These are phyloP conservation scores for Mus caroli DNA, from an alignment of 2,797 vertebrate species.

Conservation along the genomic window DNA sequence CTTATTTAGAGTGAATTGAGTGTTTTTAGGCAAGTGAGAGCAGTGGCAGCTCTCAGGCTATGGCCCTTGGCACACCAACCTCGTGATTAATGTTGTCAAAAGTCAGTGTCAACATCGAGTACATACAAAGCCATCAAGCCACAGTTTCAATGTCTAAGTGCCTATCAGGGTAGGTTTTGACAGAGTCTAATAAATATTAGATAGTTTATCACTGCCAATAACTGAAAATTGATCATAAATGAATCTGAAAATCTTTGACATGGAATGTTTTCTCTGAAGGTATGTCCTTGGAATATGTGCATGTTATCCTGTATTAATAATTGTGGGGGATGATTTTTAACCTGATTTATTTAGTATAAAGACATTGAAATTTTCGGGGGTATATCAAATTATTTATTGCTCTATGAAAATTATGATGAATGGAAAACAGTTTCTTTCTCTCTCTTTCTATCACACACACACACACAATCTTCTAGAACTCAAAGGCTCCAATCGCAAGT, in stretches of 20 bases:
- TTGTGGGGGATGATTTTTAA: slow-evolving; percentile 27
- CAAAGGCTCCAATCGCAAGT: background rate
- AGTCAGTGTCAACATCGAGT: slow-evolving; percentile 52
- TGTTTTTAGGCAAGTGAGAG: slow-evolving; percentile 19
- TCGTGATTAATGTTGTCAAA: slow-evolving; percentile 51
- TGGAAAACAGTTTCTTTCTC: background rate
- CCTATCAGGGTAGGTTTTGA: slow-evolving; percentile 9
- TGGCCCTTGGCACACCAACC: background rate
- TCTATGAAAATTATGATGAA: slow-evolving; percentile 6
- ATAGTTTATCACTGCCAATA: slow-evolving; percentile 43
- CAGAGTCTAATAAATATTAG: slow-evolving; percentile 55
- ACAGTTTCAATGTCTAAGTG: slow-evolving; percentile 43
- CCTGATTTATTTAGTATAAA: background rate
- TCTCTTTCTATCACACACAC: background rate
- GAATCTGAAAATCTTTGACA: slow-evolving; percentile 39
- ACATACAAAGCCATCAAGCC: slow-evolving; percentile 45
- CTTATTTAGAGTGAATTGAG: background rate
- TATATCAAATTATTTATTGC: slow-evolving; percentile 22
- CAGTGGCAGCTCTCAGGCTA: background rate
- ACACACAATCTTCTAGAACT: background rate
- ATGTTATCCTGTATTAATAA: slow-evolving; percentile 23
- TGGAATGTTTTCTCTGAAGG: slow-evolving; percentile 11
- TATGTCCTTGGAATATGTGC: slow-evolving; percentile 55
- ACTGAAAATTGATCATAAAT: slow-evolving; percentile 44
- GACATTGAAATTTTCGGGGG: background rate